phyloP scores from a whole-genome alignment of 2,113 vertebrate species.

The Polypterus senegalus region DNA sequence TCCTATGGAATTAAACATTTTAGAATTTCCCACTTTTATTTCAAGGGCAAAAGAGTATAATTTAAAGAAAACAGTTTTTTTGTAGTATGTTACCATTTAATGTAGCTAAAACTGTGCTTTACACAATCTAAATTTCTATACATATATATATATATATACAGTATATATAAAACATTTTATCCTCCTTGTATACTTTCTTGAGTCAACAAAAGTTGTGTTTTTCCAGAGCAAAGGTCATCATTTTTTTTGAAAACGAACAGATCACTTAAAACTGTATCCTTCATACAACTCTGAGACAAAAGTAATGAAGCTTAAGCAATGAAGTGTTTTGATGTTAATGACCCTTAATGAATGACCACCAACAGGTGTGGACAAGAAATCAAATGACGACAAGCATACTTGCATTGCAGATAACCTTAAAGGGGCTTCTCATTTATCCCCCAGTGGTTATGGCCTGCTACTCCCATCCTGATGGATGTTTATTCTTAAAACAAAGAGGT shows the following conservation, averaged over 20 bases:
- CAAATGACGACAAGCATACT: not conserved
- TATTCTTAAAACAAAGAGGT: constrained; percentile 2
- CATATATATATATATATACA: no score
- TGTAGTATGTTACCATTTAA: no score
- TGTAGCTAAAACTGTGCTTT: not conserved
- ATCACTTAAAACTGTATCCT: constrained; percentile 1
- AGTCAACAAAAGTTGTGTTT: not conserved
- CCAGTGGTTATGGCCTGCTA: not conserved
- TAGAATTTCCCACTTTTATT: no score
- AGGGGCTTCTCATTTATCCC: not conserved
- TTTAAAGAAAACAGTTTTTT: no score
- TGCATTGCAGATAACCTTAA: constrained; percentile 2
- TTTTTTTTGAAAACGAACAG: not conserved
- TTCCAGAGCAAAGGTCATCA: not conserved
- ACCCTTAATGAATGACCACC: constrained; percentile 2
- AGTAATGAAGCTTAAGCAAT: constrained; percentile 9
- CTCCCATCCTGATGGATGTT: constrained; percentile 9
- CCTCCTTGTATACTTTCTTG: no score
- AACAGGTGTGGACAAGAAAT: constrained; percentile 15
- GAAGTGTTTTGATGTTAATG: constrained; percentile 4
- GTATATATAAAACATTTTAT: no score
- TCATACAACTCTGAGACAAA: constrained; percentile 3
- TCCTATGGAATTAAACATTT: no score
- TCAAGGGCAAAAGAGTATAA: no score
- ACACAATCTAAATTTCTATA: not conserved